Evolutionary conservation across 2,888 invertebrate species (phyloP).

Genomic region (Kryphioiulus occultus): DNA sequence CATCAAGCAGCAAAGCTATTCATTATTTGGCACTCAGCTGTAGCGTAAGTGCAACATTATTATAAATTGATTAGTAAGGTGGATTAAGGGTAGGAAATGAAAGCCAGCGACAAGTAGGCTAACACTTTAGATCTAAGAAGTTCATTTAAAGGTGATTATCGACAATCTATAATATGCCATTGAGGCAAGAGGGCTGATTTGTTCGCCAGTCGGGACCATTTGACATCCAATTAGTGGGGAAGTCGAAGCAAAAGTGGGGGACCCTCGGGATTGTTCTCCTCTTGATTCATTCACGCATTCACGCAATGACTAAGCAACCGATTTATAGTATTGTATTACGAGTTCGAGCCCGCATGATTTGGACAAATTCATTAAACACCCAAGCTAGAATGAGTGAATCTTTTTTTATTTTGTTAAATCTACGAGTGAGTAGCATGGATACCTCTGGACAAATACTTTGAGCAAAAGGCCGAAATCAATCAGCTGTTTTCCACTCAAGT

Average conservation of each 20-base stretch:
- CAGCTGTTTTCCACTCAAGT: neutral
- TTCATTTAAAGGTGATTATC: slow-evolving; percentile 50
- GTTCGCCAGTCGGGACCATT: slow-evolving; percentile 44
- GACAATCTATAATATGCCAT: slow-evolving; percentile 49
- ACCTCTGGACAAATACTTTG: neutral
- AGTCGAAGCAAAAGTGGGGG: neutral
- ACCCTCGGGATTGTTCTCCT: slow-evolving; percentile 39
- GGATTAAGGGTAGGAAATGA: slow-evolving; percentile 47
- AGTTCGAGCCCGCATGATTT: neutral
- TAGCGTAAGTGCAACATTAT: slow-evolving; percentile 41
- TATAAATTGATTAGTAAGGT: slow-evolving; percentile 47
- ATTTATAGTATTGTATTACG: neutral
- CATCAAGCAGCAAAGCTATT: slow-evolving; percentile 21
- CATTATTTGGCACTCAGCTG: slow-evolving; percentile 35
- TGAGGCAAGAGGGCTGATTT: slow-evolving; percentile 37
- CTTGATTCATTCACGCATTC: slow-evolving; percentile 1
- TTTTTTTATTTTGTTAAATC: neutral
- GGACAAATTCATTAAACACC: neutral
- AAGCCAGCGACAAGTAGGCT: slow-evolving; percentile 48
- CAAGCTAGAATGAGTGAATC: neutral
- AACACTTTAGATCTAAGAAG: slow-evolving; percentile 50
- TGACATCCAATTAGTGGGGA: slow-evolving; percentile 47
- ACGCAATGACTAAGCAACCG: slow-evolving; percentile 32
- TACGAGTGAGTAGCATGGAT: neutral
- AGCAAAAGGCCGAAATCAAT: neutral